These are phyloP conservation scores for Rhimphoctona megacephalus DNA, from an alignment of 2,888 invertebrate species.

Conservation along the genomic window DNA sequence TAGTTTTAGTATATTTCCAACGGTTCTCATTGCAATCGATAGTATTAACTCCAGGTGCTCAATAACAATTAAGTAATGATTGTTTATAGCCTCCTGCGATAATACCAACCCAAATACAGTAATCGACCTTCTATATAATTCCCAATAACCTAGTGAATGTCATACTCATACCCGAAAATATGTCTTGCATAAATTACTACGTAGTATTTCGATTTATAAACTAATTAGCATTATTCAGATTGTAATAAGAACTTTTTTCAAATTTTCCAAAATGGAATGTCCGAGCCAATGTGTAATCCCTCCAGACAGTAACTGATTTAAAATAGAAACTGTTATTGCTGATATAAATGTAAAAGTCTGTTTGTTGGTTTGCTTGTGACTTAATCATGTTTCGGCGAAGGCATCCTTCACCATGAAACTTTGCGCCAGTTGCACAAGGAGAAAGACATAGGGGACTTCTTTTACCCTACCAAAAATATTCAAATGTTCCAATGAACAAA, in stretches of 20 bases:
- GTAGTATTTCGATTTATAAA: no score
- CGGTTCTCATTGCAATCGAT: background rate
- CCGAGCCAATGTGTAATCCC: background rate
- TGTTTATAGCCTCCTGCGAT: background rate
- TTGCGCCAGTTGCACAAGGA: no score
- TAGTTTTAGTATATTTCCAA: slow-evolving; percentile 2
- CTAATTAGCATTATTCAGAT: background rate
- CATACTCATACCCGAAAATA: background rate
- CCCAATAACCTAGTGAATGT: background rate
- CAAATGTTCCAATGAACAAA: no score
- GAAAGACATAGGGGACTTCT: no score
- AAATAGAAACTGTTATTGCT: background rate
- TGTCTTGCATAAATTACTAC: background rate
- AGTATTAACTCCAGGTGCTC: background rate
- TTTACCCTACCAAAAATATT: no score
- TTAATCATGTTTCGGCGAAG: background rate
- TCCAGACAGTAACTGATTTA: no score
- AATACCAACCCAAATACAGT: background rate
- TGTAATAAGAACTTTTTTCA: background rate
- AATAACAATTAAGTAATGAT: slow-evolving; percentile 18
- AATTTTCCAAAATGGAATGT: background rate
- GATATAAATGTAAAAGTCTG: background rate
- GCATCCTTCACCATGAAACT: no score
- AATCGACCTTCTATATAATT: background rate
- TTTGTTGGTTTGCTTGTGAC: background rate